phyloP scores from a whole-genome alignment of 2,113 vertebrate genomes.

The Ornithorhynchus anatinus region DNA sequence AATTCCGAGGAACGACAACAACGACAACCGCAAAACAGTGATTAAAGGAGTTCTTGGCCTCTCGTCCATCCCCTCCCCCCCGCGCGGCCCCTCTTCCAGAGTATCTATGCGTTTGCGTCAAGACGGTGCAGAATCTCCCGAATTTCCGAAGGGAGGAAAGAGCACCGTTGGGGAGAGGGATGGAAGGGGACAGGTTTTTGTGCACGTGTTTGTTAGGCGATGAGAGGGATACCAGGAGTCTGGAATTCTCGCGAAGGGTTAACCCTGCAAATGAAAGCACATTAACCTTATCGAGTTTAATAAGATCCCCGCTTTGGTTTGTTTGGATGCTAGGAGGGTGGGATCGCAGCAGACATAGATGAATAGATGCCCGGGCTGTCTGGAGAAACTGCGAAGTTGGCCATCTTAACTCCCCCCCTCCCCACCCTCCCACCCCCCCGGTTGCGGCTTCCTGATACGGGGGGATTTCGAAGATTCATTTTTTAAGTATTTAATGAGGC shows the following conservation, averaged over 20 bases:
- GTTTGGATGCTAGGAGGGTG: slow-evolving; percentile 30
- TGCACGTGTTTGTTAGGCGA: slow-evolving; percentile 49
- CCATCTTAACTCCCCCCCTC: neutral
- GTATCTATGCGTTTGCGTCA: slow-evolving; percentile 20
- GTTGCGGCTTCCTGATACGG: neutral
- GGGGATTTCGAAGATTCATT: neutral
- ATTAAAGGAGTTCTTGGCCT: too few relatives aligned
- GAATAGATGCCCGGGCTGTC: slow-evolving; percentile 24
- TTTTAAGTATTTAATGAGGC: neutral
- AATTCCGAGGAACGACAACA: too few relatives aligned
- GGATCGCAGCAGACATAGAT: neutral
- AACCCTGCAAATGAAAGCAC: slow-evolving; percentile 60
- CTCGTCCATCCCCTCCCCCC: too few relatives aligned
- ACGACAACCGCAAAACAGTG: too few relatives aligned
- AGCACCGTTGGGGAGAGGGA: neutral
- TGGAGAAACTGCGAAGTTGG: neutral
- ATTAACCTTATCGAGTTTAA: slow-evolving; percentile 66
- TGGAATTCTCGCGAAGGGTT: slow-evolving; percentile 54
- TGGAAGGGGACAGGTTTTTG: slow-evolving; percentile 46
- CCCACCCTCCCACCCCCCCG: neutral
- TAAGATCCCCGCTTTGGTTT: slow-evolving; percentile 35
- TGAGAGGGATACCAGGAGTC: slow-evolving; percentile 46
- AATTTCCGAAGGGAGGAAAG: neutral
- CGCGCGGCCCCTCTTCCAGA: slow-evolving; percentile 30
- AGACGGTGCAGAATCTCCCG: neutral